Evolutionary conservation across 2,888 invertebrate genomes (phyloP), one percentile per base, ranked within the genome.

Genomic region (Chymomyza procnemis): DNA sequence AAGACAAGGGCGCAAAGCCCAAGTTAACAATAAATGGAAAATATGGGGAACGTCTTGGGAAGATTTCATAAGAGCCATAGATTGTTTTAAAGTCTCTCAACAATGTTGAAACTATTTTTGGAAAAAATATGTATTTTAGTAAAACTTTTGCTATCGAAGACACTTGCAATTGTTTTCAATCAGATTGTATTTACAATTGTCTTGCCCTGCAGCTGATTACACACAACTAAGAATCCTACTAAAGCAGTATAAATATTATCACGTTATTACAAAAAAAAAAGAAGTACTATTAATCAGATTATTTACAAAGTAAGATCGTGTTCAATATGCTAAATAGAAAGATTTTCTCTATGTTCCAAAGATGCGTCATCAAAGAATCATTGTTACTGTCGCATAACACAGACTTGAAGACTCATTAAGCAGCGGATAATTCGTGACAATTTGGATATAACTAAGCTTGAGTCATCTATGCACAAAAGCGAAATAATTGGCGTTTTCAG

Each of bases 61-160:
- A 83, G 68, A 71, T 77, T 80, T 70, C 73, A 73, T 85, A 85
- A 85, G 73, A 67, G 67, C 66, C 68, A 71, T 78, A 77, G 74
- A 58, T 73, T 69, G 50, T 66, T n/a, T n/a, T 6, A 26, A 26
- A 63, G 57, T 8, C n/a, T 4, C 3, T 16, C 22, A 5, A 22
- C 22, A 54, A 19, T 61, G 73, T 46, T 60, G 79, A 57, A 70
- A 79, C 72, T 87, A 79, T 85, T 85, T 78, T 73, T 78, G 78
- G 73, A 85, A 87, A 87, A 82, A 83, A 85, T 87, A 85, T 87
- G 87, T 85, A 85, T 76, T 87, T 87, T 76, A 74, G 80, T 82
- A 83, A 82, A 87, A 86, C 79, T 83, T 76, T 78, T 85, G 85
- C 83, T 74, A 76, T 76, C 76, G 75, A 63, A 75, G 72, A 77